Conservation (phyloP, 2,888 invertebrate genomes). For the Diarsia mendica region DNA sequence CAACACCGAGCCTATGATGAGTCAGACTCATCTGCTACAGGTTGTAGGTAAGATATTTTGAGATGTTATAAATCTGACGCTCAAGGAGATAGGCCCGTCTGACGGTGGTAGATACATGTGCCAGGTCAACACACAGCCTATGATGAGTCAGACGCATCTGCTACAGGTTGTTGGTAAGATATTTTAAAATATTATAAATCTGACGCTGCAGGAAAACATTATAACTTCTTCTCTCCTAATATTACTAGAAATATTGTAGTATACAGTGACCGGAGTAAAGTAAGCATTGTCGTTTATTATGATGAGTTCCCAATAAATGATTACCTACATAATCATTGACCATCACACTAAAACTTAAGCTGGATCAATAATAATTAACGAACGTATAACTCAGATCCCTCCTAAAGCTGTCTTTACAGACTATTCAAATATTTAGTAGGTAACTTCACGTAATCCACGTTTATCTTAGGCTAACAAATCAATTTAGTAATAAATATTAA, state of each 20-base stretch:
- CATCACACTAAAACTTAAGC: neutral
- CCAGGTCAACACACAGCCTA: too few relatives aligned
- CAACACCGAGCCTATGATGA: conserved; percentile 88
- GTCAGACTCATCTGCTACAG: conserved; percentile 84
- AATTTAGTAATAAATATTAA: conserved; percentile 27
- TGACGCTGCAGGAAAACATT: neutral
- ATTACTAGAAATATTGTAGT: neutral
- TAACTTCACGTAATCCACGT: neutral
- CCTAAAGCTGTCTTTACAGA: neutral
- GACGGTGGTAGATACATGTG: too few relatives aligned
- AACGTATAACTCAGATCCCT: neutral
- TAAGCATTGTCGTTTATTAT: neutral
- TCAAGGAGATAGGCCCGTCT: too few relatives aligned
- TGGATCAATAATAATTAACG: neutral
- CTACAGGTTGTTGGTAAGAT: too few relatives aligned
- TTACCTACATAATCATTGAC: neutral
- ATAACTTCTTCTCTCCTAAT: neutral
- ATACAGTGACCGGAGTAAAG: neutral
- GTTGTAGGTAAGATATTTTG: conserved; percentile 81
- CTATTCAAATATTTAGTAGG: conserved; percentile 25
- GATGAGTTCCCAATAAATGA: neutral
- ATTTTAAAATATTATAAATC: too few relatives aligned
- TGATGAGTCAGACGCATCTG: too few relatives aligned
- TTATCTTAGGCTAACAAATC: conserved; percentile 22
- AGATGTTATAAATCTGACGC: too few relatives aligned